These are phyloP conservation scores for Escarpia spicata DNA, from an alignment of 2,888 invertebrate genomes.

Conservation along the genomic window DNA sequence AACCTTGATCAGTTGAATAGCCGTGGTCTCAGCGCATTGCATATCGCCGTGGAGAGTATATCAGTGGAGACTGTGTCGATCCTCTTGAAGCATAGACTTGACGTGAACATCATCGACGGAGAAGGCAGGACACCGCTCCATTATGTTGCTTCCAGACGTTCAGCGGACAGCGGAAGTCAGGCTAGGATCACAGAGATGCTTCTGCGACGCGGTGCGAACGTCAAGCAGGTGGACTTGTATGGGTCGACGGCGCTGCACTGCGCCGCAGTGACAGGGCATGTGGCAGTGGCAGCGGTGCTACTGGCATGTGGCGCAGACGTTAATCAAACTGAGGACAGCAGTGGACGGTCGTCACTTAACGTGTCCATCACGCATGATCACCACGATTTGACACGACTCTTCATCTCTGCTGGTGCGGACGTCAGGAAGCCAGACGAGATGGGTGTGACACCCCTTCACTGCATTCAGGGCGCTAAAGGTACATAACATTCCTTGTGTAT, in stretches of 20 bases:
- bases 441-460: conserved; percentile 45
- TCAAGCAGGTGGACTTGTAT: conserved; percentile 26
- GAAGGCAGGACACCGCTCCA: conserved; percentile 47
- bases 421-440: conserved; percentile 43
- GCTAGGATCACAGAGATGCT: conserved; percentile 30
- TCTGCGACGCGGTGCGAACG: conserved; percentile 25
- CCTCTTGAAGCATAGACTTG: conserved; percentile 39
- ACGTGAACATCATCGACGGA: conserved; percentile 42
- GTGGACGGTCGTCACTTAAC: conserved; percentile 49
- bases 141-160: conserved; percentile 33
- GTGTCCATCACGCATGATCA: conserved; percentile 45
- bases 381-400: conserved; percentile 37
- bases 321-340: conserved; percentile 27
- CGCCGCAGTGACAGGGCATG: conserved; percentile 31
- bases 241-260: conserved; percentile 35
- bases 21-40: conserved; percentile 45
- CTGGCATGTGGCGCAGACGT: conserved; percentile 32
- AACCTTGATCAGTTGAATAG: conserved; percentile 43
- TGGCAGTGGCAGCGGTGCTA: conserved; percentile 22
- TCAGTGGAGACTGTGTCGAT: conserved; percentile 42
- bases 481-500: neutral
- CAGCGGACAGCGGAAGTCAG: conserved; percentile 13
- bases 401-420: conserved; percentile 46
- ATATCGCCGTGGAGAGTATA: conserved; percentile 44
- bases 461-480: conserved; percentile 33